Evolutionary conservation across 2,888 invertebrate species (phyloP), one percentile per base, ranked within the genome.

Genomic region (Ligdia adustata): DNA sequence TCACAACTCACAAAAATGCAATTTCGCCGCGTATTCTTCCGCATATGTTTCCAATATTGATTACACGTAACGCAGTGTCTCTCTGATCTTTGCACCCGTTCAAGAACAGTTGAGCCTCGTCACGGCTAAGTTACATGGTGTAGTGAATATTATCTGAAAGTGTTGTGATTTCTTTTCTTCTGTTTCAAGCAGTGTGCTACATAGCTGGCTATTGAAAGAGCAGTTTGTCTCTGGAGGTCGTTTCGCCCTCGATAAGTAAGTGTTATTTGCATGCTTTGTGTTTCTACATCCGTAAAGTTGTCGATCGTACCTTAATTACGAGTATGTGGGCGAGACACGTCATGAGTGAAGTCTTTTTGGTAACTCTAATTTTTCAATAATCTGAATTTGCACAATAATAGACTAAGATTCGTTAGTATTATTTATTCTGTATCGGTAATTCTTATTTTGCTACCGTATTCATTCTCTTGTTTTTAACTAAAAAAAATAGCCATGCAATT

Each of bases 301-400:
- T 61, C 62, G 64, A 64, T 48, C 60, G 62, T 55, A 32, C 57
- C 57, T 61, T 65, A 49, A 57, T 47, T 62, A n/a, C n/a, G n/a
- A n/a, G n/a, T n/a, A 70, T 73, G 83, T 83, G 79, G 82, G 80
- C 71, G 84, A 72, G 87, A 88, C 89, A 89, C 89, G 89, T 90
- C 87, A 87, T 72, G 69, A 66, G 65, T 60, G 55, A 62, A 69
- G 67, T 78, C 75, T 75, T 78, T 73, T 79, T 65, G 28, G 68
- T 62, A 52, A 33, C 38, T 37, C 42, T 59, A 56, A 58, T 60
- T 61, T 52, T 46, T 41, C 13, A 18, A 16, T 9, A 37, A 18
- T n/a, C 11, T 5, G 9, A 18, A 37, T 37, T 27, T 37, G 37
- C 16, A 37, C 27, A 11, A 2, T 27, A 37, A 37, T 37, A 11